These are phyloP conservation scores for Glyphotaelius pellucidus DNA, from an alignment of 2,888 invertebrate genomes.

Conservation along the genomic window DNA sequence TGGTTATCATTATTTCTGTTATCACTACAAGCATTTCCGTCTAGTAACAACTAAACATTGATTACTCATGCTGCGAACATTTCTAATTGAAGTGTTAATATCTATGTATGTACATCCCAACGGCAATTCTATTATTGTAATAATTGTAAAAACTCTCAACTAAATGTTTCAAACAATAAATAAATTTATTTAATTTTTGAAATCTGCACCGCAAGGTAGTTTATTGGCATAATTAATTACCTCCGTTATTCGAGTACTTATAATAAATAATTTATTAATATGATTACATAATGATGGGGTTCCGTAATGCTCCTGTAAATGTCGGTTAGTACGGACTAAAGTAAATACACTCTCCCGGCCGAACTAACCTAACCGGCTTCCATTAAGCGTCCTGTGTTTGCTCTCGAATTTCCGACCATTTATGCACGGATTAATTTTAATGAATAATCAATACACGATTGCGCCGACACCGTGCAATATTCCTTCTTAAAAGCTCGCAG, in stretches of 20 bases:
- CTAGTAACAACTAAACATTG: no score
- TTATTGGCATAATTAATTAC: neutral
- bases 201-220: no score
- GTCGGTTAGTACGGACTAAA: neutral
- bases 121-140: no score
- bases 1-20: no score
- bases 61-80: no score
- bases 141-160: no score
- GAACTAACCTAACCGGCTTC: neutral
- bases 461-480: slow-evolving; percentile 35
- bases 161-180: no score
- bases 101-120: no score
- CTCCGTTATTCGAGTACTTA: neutral
- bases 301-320: neutral
- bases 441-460: slow-evolving; percentile 47
- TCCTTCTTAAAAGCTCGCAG: slow-evolving; percentile 42
- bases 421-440: slow-evolving; percentile 46
- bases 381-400: slow-evolving; percentile 26
- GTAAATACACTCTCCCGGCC: neutral
- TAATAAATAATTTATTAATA: no score
- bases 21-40: no score
- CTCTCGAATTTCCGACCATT: slow-evolving; percentile 32
- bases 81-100: no score
- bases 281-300: neutral
- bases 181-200: no score